Percentiles rank a stretch among this genome's conserved stretches.
phyloP scores from a whole-genome alignment of 2,113 vertebrate genomes.

The Zosterops lateralis region DNA sequence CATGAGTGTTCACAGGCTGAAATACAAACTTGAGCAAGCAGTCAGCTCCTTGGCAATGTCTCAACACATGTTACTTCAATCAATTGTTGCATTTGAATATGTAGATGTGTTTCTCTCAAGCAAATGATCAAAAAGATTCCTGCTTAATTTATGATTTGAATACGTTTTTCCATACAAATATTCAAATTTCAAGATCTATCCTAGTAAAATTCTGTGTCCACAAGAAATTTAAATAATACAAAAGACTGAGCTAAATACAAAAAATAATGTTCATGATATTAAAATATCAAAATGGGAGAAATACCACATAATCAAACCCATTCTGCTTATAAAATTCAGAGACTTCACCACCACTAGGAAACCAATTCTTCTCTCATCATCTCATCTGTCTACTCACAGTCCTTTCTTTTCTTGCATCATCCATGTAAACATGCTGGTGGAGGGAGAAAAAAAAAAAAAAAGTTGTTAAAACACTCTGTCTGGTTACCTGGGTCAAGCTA shows the following conservation, averaged over 20 bases:
- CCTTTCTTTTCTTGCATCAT: neutral
- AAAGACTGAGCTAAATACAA: neutral
- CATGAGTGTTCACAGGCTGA: neutral
- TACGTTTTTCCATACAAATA: slow-evolving; percentile 55
- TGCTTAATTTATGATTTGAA: slow-evolving; percentile 63
- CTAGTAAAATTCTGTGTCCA: slow-evolving; percentile 33
- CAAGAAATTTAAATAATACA: neutral
- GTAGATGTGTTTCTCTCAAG: slow-evolving; percentile 59
- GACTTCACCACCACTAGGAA: neutral
- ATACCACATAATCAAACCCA: neutral
- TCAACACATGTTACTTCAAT: slow-evolving; percentile 50
- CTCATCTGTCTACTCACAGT: neutral
- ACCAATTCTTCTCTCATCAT: neutral
- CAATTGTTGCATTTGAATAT: slow-evolving; percentile 67
- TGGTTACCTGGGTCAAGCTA: slow-evolving; percentile 7
- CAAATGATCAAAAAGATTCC: slow-evolving; percentile 58
- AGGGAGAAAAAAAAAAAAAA: neutral
- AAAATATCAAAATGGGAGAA: neutral
- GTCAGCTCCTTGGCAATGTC: slow-evolving; percentile 23
- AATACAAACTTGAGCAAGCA: neutral
- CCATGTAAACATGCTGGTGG: neutral
- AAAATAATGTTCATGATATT: neutral
- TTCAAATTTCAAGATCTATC: slow-evolving; percentile 51
- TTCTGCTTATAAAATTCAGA: neutral
- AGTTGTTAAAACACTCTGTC: neutral